A percentile compares a stretch with the other conserved stretches of the same genome.
Conservation (phyloP, 2,797 vertebrate genomes). For the Psittacula echo region DNA sequence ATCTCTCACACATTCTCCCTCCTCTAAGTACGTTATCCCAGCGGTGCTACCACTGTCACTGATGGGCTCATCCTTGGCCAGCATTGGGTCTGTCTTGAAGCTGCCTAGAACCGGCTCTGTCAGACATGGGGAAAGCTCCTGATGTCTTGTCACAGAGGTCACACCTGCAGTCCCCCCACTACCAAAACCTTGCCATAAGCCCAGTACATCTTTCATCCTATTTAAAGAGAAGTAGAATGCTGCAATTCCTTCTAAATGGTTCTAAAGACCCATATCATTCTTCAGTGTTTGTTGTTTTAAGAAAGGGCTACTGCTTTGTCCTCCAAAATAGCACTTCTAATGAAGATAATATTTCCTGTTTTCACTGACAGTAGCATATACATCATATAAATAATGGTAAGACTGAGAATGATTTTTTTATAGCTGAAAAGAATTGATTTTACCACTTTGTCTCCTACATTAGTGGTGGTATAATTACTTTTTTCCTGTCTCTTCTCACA, state of each 20-base stretch:
- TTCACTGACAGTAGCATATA: not conserved
- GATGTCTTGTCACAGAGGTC: not conserved
- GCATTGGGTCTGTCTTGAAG: fast-evolving
- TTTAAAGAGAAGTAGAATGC: not conserved
- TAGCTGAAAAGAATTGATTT: not conserved
- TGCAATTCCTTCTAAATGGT: not conserved
- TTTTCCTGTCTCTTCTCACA: not conserved
- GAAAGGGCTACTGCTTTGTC: not conserved
- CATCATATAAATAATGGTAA: not conserved
- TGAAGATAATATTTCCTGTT: not conserved
- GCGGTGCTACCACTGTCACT: fast-evolving
- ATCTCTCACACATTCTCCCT: not conserved
- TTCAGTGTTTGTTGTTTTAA: not conserved
- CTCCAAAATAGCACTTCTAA: not conserved
- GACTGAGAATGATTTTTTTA: not conserved
- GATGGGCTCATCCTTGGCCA: not conserved
- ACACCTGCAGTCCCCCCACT: not conserved
- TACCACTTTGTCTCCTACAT: not conserved
- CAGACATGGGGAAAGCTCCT: not conserved
- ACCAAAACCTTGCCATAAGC: not conserved
- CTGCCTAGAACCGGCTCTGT: not conserved
- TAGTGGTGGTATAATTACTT: not conserved
- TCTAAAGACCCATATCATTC: not conserved
- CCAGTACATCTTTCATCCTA: not conserved
- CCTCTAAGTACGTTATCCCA: not conserved